These are phyloP conservation scores for Boleophthalmus pectinirostris DNA, from an alignment of 2,113 vertebrate species.

Conservation along the genomic window DNA sequence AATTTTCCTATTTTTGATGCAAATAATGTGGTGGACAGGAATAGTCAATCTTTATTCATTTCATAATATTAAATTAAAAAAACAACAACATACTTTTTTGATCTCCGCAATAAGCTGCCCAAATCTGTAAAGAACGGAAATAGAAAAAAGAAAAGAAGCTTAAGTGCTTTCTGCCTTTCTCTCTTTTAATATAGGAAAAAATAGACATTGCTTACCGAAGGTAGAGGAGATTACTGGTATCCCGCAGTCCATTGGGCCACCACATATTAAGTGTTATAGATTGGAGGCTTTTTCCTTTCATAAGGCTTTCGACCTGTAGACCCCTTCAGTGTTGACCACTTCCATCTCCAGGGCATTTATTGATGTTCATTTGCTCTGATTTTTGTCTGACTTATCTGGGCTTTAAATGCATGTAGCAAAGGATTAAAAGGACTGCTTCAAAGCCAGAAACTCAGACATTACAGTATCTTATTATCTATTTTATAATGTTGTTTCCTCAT, in stretches of 20 bases:
- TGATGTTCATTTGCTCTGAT: neutral
- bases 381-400: neutral
- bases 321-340: neutral
- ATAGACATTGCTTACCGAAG: slow-evolving; percentile 2
- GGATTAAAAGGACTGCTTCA: neutral
- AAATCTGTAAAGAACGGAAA: neutral
- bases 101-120: neutral
- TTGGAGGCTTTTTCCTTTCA: slow-evolving; percentile 1
- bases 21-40: neutral
- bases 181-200: neutral
- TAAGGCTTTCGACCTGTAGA: neutral
- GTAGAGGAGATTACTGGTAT: slow-evolving; percentile 6
- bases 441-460: too few species aligned
- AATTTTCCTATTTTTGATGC: neutral
- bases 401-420: neutral
- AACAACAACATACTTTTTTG: neutral
- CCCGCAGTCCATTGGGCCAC: neutral
- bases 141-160: neutral
- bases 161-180: neutral
- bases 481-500: too few species aligned
- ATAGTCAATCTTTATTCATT: too few species aligned
- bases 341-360: neutral
- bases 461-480: too few species aligned
- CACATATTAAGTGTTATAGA: slow-evolving; percentile 4
- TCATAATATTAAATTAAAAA: too few species aligned